phyloP scores from a whole-genome alignment of 2,113 vertebrate species.

The Clupea harengus region DNA sequence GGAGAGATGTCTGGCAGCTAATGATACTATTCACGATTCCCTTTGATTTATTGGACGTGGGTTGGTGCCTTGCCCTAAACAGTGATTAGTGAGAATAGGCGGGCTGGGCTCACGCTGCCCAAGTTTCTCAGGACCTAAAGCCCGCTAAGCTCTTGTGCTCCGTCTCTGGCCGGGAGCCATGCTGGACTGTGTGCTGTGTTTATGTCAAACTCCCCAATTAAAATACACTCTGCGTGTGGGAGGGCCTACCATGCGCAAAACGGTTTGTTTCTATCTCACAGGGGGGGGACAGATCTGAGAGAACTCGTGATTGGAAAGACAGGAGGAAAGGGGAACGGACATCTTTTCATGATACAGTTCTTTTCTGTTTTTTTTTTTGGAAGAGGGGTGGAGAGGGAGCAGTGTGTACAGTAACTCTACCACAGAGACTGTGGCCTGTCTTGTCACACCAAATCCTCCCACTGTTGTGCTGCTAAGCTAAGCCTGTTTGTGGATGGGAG shows the following conservation, averaged over 20 bases:
- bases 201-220: slow-evolving; percentile 14
- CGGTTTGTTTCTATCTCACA: slow-evolving; percentile 16
- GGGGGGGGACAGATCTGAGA: no score
- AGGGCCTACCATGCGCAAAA: neutral
- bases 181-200: slow-evolving; percentile 14
- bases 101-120: slow-evolving; percentile 31
- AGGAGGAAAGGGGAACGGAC: neutral
- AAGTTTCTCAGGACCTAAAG: slow-evolving; percentile 36
- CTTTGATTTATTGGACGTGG: slow-evolving; percentile 53
- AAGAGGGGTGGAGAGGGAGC: neutral
- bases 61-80: slow-evolving; percentile 53
- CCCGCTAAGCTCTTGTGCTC: slow-evolving; percentile 33
- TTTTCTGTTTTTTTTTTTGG: neutral
- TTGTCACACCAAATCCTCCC: slow-evolving; percentile 18
- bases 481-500: neutral
- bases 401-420: neutral
- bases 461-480: slow-evolving; percentile 19
- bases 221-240: neutral
- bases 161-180: slow-evolving; percentile 28
- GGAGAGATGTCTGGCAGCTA: slow-evolving; percentile 46
- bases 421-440: neutral
- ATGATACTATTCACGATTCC: slow-evolving; percentile 57
- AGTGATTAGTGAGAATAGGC: slow-evolving; percentile 55
- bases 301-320: neutral
- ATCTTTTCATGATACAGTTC: neutral